A percentile compares a stretch with the other conserved stretches of the same genome.
Conservation (phyloP, 2,888 invertebrate species). For the Chrysolina haemoptera region DNA sequence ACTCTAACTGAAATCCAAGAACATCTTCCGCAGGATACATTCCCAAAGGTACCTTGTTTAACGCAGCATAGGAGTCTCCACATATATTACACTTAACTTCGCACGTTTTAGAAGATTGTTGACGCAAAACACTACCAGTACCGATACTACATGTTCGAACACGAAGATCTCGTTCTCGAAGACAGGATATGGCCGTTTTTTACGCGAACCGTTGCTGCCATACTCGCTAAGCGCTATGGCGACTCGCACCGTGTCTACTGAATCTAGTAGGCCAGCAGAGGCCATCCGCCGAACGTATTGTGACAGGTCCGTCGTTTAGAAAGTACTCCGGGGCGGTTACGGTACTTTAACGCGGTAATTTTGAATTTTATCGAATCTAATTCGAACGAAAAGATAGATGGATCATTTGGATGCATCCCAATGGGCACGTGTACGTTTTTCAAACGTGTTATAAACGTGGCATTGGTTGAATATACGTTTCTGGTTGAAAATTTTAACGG, state of each 20-base stretch:
- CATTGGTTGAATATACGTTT: too few relatives aligned
- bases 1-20: background rate
- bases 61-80: conserved; percentile 46
- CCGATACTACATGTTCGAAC: background rate
- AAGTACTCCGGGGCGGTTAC: conserved; percentile 47
- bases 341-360: conserved; percentile 44
- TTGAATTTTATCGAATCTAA: conserved; percentile 30
- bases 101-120: background rate
- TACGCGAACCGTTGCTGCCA: conserved; percentile 36
- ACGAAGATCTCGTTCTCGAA: background rate
- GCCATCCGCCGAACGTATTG: conserved; percentile 41
- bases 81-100: background rate
- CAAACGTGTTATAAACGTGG: too few relatives aligned
- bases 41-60: conserved; percentile 38
- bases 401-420: too few relatives aligned
- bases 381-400: background rate
- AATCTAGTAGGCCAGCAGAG: conserved; percentile 51
- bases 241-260: conserved; percentile 47
- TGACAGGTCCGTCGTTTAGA: conserved; percentile 51
- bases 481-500: too few relatives aligned
- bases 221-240: conserved; percentile 55
- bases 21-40: background rate
- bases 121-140: background rate
- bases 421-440: too few relatives aligned
- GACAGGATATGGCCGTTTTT: background rate